Conservation (phyloP, 2,888 invertebrate species). For the Salticus scenicus region DNA sequence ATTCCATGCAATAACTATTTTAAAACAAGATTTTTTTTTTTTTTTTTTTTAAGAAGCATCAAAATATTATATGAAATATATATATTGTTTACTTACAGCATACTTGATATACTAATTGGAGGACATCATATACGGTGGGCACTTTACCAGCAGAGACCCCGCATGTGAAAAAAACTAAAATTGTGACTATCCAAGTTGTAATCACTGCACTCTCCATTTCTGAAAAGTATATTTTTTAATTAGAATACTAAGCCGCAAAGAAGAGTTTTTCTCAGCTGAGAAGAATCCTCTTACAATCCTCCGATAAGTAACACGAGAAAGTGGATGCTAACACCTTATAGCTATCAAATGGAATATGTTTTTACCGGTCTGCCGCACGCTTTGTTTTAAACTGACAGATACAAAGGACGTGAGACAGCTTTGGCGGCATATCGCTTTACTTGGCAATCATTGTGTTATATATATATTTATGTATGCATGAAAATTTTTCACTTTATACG, state of each 20-base stretch:
- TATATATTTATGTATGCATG: no score
- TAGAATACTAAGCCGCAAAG: neutral
- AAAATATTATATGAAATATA: no score
- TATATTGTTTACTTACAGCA: slow-evolving; percentile 52
- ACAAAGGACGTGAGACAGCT: neutral
- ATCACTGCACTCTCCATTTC: slow-evolving; percentile 28
- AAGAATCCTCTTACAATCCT: no score
- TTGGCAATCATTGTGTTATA: no score
- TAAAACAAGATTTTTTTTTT: no score
- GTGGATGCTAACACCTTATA: neutral
- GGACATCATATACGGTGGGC: slow-evolving; percentile 60
- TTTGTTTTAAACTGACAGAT: slow-evolving; percentile 19
- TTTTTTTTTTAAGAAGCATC: no score
- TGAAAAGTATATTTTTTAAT: neutral
- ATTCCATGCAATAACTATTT: no score
- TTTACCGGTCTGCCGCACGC: neutral
- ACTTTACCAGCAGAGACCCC: slow-evolving; percentile 31
- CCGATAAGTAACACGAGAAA: neutral
- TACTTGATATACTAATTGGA: slow-evolving; percentile 64
- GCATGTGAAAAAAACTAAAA: neutral
- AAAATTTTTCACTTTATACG: no score
- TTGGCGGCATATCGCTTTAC: slow-evolving; percentile 15
- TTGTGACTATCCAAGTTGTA: slow-evolving; percentile 21
- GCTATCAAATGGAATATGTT: neutral
- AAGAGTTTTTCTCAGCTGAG: neutral